Evolutionary conservation across 2,888 invertebrate species (phyloP).

Genomic region (Antheraea assamensis): DNA sequence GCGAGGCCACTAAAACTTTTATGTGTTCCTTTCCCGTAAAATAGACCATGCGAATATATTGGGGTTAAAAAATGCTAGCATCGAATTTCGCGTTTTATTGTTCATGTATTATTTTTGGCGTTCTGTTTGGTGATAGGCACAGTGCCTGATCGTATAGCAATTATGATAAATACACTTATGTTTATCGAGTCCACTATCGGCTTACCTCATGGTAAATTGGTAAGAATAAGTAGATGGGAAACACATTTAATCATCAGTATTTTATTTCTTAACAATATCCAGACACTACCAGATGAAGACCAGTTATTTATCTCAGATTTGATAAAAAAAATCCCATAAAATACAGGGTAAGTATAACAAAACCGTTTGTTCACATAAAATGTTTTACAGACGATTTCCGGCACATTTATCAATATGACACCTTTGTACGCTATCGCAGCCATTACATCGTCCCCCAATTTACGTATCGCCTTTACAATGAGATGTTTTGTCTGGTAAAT

Average conservation of each 20-base stretch:
- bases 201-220: too few species aligned
- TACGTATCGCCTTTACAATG: constrained; percentile 1
- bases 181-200: too few species aligned
- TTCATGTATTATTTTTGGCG: constrained; percentile 25
- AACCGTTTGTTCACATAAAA: constrained; percentile 9
- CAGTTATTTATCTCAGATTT: too few species aligned
- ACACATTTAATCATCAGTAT: too few species aligned
- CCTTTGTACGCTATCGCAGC: constrained; percentile 3
- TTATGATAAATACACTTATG: neutral
- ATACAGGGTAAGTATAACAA: constrained; percentile 1
- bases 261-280: too few species aligned
- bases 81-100: constrained; percentile 44
- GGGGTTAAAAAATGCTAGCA: constrained; percentile 38
- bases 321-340: neutral
- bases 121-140: neutral
- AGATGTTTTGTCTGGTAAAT: constrained; percentile 7
- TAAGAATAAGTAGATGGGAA: too few species aligned
- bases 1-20: constrained; percentile 60
- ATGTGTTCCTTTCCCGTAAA: constrained; percentile 54
- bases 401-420: constrained; percentile 14
- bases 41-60: constrained; percentile 45
- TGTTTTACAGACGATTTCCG: constrained; percentile 16
- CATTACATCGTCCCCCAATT: constrained; percentile 10
- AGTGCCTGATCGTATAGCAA: neutral
- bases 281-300: too few species aligned